A percentile compares a stretch with the other conserved stretches of the same genome.
These are phyloP conservation scores for Hoplodrina ambigua DNA, from an alignment of 2,888 invertebrate species.

Conservation along the genomic window DNA sequence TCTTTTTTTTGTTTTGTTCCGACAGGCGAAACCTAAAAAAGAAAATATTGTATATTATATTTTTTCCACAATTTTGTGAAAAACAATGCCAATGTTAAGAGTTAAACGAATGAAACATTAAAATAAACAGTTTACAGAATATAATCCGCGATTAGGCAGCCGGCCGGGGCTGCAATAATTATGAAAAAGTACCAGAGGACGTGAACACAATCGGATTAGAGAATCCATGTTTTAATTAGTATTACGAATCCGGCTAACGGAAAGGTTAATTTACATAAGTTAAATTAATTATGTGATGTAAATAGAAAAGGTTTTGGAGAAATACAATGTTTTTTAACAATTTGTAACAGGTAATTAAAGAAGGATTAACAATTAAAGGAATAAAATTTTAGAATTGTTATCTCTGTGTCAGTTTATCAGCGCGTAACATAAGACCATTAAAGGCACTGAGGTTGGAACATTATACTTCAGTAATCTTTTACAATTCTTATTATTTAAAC, in stretches of 20 bases:
- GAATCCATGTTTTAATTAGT: constrained; percentile 57
- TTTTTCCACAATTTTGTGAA: neutral
- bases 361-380: neutral
- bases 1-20: constrained; percentile 7
- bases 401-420: no score
- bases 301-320: constrained; percentile 29
- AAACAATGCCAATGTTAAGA: neutral
- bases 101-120: constrained; percentile 39
- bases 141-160: constrained; percentile 48
- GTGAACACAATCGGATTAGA: constrained; percentile 52
- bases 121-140: constrained; percentile 49
- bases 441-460: no score
- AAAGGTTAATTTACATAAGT: constrained; percentile 43
- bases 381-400: neutral
- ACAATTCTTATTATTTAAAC: no score
- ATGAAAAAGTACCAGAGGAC: constrained; percentile 48
- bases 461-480: no score
- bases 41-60: neutral
- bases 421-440: no score
- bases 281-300: constrained; percentile 48
- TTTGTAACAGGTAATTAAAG: neutral
- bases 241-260: constrained; percentile 32
- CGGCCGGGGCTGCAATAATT: constrained; percentile 33
- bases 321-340: constrained; percentile 10
- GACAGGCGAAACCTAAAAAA: no score